Percentiles rank a stretch among this genome's conserved stretches.
These are phyloP conservation scores for Telmatherina bonti DNA, from an alignment of 2,797 vertebrate species.

Conservation along the genomic window DNA sequence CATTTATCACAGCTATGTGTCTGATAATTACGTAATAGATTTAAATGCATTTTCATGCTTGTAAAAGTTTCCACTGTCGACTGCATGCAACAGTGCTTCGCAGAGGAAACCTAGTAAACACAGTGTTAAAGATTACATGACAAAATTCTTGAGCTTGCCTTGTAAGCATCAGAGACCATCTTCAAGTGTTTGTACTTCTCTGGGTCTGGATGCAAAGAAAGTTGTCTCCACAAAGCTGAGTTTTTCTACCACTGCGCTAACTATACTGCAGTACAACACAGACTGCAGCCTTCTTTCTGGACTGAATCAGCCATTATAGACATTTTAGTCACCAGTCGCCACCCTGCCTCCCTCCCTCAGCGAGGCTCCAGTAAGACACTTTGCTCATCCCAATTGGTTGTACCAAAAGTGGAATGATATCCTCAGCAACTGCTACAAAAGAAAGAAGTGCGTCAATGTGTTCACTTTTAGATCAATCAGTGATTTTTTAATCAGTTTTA, in stretches of 20 bases:
- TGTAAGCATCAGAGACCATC: slow-evolving; percentile 23
- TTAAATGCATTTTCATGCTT: slow-evolving; percentile 18
- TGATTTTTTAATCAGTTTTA: slow-evolving; percentile 69
- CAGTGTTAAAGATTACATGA: slow-evolving; percentile 22
- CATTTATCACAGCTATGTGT: slow-evolving; percentile 11
- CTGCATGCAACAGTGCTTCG: slow-evolving; percentile 20
- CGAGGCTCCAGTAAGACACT: slow-evolving; percentile 52
- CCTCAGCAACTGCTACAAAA: slow-evolving; percentile 61
- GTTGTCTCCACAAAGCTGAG: slow-evolving; percentile 15
- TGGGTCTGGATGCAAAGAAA: slow-evolving; percentile 39
- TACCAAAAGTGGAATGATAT: slow-evolving; percentile 72
- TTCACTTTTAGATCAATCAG: slow-evolving; percentile 55
- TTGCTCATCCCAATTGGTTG: slow-evolving; percentile 39
- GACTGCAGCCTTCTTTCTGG: slow-evolving; percentile 11
- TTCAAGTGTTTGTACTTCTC: slow-evolving; percentile 24
- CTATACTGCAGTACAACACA: slow-evolving; percentile 27
- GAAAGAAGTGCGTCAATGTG: slow-evolving; percentile 63
- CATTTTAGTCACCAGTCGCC: slow-evolving; percentile 18
- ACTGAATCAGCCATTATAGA: slow-evolving; percentile 23
- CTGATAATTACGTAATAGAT: slow-evolving; percentile 6
- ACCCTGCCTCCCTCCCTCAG: slow-evolving; percentile 26
- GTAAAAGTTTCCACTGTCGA: slow-evolving; percentile 19
- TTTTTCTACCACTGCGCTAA: slow-evolving; percentile 23
- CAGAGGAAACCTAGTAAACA: slow-evolving; percentile 40
- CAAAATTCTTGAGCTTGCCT: slow-evolving; percentile 23